Percentiles rank a stretch among this genome's conserved stretches.
These are phyloP conservation scores for Mungos mungo DNA, from an alignment of 2,113 vertebrate genomes.

Conservation along the genomic window DNA sequence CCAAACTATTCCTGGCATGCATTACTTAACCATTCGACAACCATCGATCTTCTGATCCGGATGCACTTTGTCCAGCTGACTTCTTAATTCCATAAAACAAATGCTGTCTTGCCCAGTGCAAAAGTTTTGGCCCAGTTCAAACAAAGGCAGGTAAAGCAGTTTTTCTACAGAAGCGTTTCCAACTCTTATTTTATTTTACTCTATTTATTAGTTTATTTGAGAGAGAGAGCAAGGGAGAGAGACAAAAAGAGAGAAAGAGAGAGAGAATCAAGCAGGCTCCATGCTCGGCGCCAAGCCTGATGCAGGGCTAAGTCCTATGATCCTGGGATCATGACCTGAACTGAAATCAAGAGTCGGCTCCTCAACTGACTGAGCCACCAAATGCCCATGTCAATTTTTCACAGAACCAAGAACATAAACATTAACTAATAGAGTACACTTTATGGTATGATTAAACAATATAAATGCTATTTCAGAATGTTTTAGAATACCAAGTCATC, in stretches of 20 bases:
- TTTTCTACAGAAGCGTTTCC: neutral
- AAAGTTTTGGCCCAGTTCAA: neutral
- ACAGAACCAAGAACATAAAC: neutral
- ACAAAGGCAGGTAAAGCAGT: neutral
- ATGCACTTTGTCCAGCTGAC: neutral
- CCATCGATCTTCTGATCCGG: neutral
- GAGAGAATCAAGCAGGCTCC: too few relatives aligned
- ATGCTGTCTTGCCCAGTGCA: neutral
- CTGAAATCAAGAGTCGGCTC: too few relatives aligned
- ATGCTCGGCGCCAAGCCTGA: too few relatives aligned
- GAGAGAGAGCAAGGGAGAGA: too few relatives aligned
- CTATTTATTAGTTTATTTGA: too few relatives aligned
- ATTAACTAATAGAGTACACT: neutral
- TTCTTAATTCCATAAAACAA: neutral
- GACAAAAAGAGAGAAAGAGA: too few relatives aligned
- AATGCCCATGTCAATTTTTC: neutral
- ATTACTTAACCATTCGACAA: neutral
- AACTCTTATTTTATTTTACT: neutral
- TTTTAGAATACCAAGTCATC: conserved; percentile 2
- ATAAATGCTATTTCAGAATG: neutral
- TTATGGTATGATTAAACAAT: neutral
- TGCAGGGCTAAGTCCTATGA: too few relatives aligned
- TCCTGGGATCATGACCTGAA: too few relatives aligned
- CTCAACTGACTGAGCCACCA: too few relatives aligned
- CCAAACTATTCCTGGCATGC: neutral